phyloP scores from a whole-genome alignment of 2,113 vertebrate genomes.

The Tiliqua scincoides region DNA sequence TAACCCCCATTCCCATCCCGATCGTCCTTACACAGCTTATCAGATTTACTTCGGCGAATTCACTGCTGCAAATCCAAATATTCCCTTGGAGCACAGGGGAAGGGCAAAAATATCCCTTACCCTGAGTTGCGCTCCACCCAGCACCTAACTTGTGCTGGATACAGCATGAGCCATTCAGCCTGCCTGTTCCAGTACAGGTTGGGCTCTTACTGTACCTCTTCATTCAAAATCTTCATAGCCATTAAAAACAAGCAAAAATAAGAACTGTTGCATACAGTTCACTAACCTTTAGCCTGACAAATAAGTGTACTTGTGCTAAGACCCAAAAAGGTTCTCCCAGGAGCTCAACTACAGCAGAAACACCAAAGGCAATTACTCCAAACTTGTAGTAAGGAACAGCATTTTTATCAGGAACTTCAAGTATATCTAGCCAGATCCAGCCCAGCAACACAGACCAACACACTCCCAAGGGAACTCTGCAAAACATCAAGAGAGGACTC shows the following conservation, averaged over 20 bases:
- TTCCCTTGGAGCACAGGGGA: no score
- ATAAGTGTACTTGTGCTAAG: conserved; percentile 93
- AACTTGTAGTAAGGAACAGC: conserved; percentile 86
- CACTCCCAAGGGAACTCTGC: conserved; percentile 90
- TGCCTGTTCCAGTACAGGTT: no score
- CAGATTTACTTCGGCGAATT: no score
- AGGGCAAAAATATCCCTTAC: no score
- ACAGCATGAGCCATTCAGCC: no score
- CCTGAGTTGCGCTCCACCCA: no score
- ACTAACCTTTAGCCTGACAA: conserved; percentile 90
- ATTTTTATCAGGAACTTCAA: conserved; percentile 86
- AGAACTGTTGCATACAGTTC: background rate
- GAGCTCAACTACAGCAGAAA: conserved; percentile 91
- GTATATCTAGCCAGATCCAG: conserved; percentile 88
- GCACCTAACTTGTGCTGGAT: no score
- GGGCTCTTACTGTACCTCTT: no score
- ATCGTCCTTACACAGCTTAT: no score
- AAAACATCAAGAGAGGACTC: conserved; percentile 39
- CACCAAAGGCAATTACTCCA: conserved; percentile 87
- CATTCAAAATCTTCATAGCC: background rate
- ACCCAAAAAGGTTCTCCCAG: conserved; percentile 94
- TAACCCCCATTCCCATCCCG: no score
- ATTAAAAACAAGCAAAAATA: background rate
- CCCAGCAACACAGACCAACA: conserved; percentile 86
- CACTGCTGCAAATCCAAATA: no score